Percentiles rank a stretch among this genome's conserved stretches.
Conservation (phyloP, 1,140 invertebrate genomes). For the Gryllus bimaculatus region DNA sequence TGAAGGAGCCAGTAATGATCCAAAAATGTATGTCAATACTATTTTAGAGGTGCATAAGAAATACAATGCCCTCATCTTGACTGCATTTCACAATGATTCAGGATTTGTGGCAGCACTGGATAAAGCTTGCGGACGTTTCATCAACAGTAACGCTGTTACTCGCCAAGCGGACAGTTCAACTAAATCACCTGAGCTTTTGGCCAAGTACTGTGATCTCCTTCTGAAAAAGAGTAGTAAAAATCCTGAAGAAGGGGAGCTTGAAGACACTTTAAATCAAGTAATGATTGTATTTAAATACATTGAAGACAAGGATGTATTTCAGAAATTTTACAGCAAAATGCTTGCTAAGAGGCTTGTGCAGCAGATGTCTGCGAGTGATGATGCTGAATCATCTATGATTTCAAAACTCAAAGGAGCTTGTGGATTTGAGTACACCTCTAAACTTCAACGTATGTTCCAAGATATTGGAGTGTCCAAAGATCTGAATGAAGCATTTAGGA, state of each 20-base stretch:
- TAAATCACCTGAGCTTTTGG: slow-evolving; percentile 93
- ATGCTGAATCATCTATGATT: slow-evolving; percentile 99
- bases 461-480: slow-evolving; percentile 98
- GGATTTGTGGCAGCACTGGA: slow-evolving; percentile 95
- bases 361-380: slow-evolving; percentile 96
- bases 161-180: slow-evolving; percentile 78
- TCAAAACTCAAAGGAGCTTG: slow-evolving; percentile 98
- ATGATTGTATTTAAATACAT: slow-evolving; percentile 99
- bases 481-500: slow-evolving; percentile 86
- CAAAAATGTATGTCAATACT: slow-evolving; percentile 94
- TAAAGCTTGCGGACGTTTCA: slow-evolving; percentile 95
- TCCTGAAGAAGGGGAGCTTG: slow-evolving; percentile 96
- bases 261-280: slow-evolving; percentile 97
- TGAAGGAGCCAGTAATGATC: slow-evolving; percentile 75
- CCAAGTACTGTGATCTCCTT: slow-evolving; percentile 95
- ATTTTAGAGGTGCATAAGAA: slow-evolving; percentile 96
- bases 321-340: slow-evolving; percentile 99
- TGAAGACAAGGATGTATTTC: slow-evolving; percentile 99
- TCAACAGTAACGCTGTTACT: slow-evolving; percentile 94
- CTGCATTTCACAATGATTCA: slow-evolving; percentile 92
- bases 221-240: slow-evolving; percentile 98
- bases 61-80: slow-evolving; percentile 86
- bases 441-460: slow-evolving; percentile 98
- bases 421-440: slow-evolving; percentile 98
- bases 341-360: slow-evolving; percentile 92